These are phyloP conservation scores for Drosophila albomicans DNA, from an alignment of 1,140 invertebrate species.

Conservation along the genomic window DNA sequence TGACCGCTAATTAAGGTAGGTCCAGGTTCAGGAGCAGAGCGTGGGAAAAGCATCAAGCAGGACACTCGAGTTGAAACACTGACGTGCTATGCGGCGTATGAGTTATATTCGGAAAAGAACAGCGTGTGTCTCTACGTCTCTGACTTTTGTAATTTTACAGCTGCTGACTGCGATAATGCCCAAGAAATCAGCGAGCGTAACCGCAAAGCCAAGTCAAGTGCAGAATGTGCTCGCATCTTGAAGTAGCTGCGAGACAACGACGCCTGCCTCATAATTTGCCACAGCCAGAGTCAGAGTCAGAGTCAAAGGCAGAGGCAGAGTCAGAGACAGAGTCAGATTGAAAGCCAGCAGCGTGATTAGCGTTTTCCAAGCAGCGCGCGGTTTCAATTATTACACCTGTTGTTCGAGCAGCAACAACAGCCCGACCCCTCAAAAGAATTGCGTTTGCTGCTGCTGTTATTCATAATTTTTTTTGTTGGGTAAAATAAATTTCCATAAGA, in stretches of 20 bases:
- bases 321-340: neutral
- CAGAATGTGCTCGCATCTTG: constrained; percentile 44
- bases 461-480: constrained; percentile 19
- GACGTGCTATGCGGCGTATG: constrained; percentile 46
- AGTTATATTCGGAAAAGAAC: constrained; percentile 11
- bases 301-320: constrained; percentile 20
- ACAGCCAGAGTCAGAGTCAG: constrained; percentile 28
- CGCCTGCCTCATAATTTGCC: constrained; percentile 42
- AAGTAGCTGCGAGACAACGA: neutral
- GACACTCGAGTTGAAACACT: neutral
- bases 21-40: constrained; percentile 46
- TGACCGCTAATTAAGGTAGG: constrained; percentile 65
- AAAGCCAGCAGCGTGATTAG: constrained; percentile 68
- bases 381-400: constrained; percentile 83
- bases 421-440: constrained; percentile 2
- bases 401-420: constrained; percentile 28
- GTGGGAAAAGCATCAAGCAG: constrained; percentile 10
- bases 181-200: constrained; percentile 58
- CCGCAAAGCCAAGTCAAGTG: constrained; percentile 50
- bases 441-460: constrained; percentile 2
- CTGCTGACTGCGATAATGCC: constrained; percentile 70
- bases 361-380: constrained; percentile 61
- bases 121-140: constrained; percentile 30
- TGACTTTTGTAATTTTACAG: constrained; percentile 69
- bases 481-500: constrained; percentile 57